Percentiles rank a stretch among this genome's conserved stretches.
Conservation (phyloP, 2,113 vertebrate genomes). For the Upupa epops region DNA sequence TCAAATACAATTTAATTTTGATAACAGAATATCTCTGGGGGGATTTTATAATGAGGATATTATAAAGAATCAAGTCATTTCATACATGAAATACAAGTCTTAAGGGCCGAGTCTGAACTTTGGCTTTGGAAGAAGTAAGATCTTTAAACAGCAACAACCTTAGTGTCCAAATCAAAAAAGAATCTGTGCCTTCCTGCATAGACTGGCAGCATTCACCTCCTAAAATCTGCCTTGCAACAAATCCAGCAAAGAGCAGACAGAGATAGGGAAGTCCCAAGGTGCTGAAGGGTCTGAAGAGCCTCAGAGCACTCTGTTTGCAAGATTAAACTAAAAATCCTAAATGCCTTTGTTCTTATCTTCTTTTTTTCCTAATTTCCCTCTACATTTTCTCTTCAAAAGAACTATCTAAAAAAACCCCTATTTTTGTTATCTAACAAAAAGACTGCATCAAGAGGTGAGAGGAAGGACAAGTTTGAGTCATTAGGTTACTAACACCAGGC, state of each 20-base stretch:
- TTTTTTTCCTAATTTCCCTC: neutral
- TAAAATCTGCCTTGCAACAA: neutral
- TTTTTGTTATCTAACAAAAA: neutral
- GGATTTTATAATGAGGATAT: conserved; percentile 19
- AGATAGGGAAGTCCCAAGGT: neutral
- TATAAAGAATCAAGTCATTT: neutral
- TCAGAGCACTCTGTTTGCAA: neutral
- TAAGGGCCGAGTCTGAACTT: neutral
- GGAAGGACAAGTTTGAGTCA: neutral
- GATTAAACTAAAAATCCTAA: neutral
- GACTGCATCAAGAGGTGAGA: neutral
- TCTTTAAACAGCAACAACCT: neutral
- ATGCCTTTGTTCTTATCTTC: neutral
- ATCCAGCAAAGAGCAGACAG: neutral
- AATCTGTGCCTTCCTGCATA: neutral
- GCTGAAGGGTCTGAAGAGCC: neutral
- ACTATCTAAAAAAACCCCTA: neutral
- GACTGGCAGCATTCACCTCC: neutral
- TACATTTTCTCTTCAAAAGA: neutral
- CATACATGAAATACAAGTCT: neutral
- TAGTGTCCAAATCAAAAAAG: neutral
- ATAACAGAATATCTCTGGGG: conserved; percentile 16
- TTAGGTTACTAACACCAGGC: neutral
- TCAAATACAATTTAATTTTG: conserved; percentile 53
- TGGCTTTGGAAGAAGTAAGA: neutral